A percentile compares a stretch with the other conserved stretches of the same genome.
These are phyloP conservation scores for Kryptopterus vitreolus DNA, from an alignment of 2,797 vertebrate species.

Conservation along the genomic window DNA sequence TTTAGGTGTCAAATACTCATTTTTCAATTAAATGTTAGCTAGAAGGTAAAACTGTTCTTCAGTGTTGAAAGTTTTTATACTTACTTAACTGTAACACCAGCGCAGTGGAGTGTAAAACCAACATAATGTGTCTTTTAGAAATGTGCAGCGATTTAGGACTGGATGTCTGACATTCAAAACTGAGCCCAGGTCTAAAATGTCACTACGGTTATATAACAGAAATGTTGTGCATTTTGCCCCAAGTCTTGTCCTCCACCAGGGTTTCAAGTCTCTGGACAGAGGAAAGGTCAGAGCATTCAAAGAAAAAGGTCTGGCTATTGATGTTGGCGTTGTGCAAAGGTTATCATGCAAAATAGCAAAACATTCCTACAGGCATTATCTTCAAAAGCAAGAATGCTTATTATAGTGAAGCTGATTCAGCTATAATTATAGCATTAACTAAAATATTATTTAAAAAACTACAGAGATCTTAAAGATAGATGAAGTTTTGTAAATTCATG, in stretches of 20 bases:
- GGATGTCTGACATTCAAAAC: not conserved
- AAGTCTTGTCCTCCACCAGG: constrained; percentile 16
- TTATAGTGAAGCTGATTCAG: not conserved
- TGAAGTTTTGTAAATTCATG: too few relatives aligned
- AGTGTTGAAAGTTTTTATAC: not conserved
- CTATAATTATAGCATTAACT: not conserved
- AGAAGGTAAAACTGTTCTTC: not conserved
- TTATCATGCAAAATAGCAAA: constrained; percentile 47
- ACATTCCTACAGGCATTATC: constrained; percentile 28
- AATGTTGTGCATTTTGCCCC: constrained; percentile 23
- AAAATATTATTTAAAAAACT: not conserved
- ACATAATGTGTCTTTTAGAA: not conserved
- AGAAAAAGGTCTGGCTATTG: constrained; percentile 52
- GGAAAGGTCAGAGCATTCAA: constrained; percentile 67
- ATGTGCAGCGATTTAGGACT: constrained; percentile 23
- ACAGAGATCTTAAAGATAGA: not conserved
- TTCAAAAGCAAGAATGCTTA: constrained; percentile 2
- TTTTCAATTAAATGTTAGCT: too few relatives aligned
- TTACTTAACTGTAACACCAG: not conserved
- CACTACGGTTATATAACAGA: constrained; percentile 39
- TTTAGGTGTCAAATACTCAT: too few relatives aligned
- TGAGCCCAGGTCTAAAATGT: constrained; percentile 43
- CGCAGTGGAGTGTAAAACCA: constrained; percentile 1
- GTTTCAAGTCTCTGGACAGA: constrained; percentile 38
- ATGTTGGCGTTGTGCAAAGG: constrained; percentile 50